Base-by-base conservation (phyloP, 2,888 invertebrate genomes). In the Andrena haemorrhoa region DNA sequence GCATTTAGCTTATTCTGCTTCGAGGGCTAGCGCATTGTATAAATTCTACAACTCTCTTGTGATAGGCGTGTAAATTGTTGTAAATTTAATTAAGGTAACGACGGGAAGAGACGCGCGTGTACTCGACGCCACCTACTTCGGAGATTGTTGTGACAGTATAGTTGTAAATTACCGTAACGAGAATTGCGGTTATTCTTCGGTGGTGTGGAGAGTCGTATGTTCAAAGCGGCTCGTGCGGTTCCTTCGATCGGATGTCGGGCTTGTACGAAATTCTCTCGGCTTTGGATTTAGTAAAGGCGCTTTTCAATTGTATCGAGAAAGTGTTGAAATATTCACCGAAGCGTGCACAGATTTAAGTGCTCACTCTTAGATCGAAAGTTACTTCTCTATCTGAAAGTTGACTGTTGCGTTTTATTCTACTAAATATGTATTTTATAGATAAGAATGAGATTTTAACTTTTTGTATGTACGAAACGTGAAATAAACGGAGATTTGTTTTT, bases 11-110 rank as follows among this genome's bases (percentile, higher is more conserved):
- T 51, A n/a, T 47, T n/a, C 16, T 4, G 23, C 26, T 8, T 29
- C 66, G 35, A 41, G 4, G 7, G 20, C 20, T 64, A 26, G 51
- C 20, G 49, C 16, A 33, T 51, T 72, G 82, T 81, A 56, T 64
- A 68, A 68, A 68, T 58, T 64, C 33, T 66, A 47, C 26, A 61
- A 71, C n/a, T 31, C 1, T 70, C 2, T 75, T 75, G 68, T 53
- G 68, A 72, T 58, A 68, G 20, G 8, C 23, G n/a, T 80, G 84
- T 84, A 84, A 75, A 86, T 80, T 85, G 20, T 70, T 80, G 77
- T 84, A 85, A 71, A 84, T 41, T 86, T 69, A 47, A 63, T 35
- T 60, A 61, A 72, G 56, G 51, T 68, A 66, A 65, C 29, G 33
- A 74, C 29, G 41, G 60, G 29, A 47, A 63, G 26, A 33, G 51